A percentile compares a stretch with the other conserved stretches of the same genome.
These are phyloP conservation scores for Bubo blakistoni DNA, from an alignment of 2,113 vertebrate genomes.

Conservation along the genomic window DNA sequence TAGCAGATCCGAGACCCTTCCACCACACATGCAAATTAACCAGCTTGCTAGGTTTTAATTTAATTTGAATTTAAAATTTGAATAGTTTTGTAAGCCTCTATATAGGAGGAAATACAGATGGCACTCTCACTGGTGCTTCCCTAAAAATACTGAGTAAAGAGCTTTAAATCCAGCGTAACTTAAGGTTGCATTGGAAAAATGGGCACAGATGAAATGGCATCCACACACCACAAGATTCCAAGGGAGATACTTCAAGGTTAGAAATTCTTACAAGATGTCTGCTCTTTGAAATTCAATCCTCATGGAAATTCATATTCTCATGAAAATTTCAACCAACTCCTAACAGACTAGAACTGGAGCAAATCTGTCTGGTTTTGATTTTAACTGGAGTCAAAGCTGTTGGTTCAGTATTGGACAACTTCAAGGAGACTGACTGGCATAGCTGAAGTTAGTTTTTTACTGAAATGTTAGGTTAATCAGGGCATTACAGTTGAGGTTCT, in stretches of 20 bases:
- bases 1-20: neutral
- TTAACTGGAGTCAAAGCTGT: neutral
- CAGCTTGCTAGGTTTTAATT: neutral
- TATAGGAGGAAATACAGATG: neutral
- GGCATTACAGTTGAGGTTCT: neutral
- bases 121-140: neutral
- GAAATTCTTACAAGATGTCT: slow-evolving; percentile 23
- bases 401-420: neutral
- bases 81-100: neutral
- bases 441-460: neutral
- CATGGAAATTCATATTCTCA: slow-evolving; percentile 44
- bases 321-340: slow-evolving; percentile 20
- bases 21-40: neutral
- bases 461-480: neutral
- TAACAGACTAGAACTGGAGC: neutral
- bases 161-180: neutral
- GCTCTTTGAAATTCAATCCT: slow-evolving; percentile 29
- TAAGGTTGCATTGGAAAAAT: neutral
- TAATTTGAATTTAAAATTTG: neutral
- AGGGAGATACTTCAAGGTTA: slow-evolving; percentile 25
- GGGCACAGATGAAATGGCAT: neutral
- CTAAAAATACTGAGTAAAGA: neutral
- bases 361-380: slow-evolving; percentile 47
- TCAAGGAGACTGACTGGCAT: neutral
- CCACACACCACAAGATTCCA: neutral